Percentiles rank a stretch among this genome's conserved stretches.
phyloP scores from a whole-genome alignment of 2,888 invertebrate genomes.

The Cordylochernes scorpioides region DNA sequence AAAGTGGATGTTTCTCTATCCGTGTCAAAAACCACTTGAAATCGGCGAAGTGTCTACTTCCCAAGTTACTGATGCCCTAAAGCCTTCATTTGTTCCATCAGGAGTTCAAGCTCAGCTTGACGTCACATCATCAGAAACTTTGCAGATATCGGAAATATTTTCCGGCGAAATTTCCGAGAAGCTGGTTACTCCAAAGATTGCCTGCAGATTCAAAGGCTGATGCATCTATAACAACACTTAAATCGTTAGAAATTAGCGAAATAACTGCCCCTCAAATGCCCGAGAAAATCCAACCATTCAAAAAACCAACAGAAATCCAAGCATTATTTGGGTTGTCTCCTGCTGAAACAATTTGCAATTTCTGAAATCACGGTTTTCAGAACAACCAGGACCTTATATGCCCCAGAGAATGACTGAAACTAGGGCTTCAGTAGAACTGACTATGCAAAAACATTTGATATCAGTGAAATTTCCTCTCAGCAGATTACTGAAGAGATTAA shows the following conservation, averaged over 20 bases:
- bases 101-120: constrained; percentile 4
- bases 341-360: constrained; percentile 7
- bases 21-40: constrained; percentile 9
- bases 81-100: constrained; percentile 5
- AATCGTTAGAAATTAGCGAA: constrained; percentile 13
- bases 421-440: constrained; percentile 8
- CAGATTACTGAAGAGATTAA: constrained; percentile 6
- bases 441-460: constrained; percentile 7
- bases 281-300: constrained; percentile 5
- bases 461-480: constrained; percentile 7
- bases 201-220: constrained; percentile 8
- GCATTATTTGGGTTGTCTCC: constrained; percentile 8
- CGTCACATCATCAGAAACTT: constrained; percentile 7
- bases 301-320: constrained; percentile 5
- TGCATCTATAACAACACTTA: constrained; percentile 8
- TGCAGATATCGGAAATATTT: constrained; percentile 8
- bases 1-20: too few relatives aligned
- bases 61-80: constrained; percentile 4
- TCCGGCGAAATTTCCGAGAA: constrained; percentile 9
- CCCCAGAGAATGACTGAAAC: constrained; percentile 24
- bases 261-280: constrained; percentile 8
- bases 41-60: constrained; percentile 8
- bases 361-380: constrained; percentile 11
- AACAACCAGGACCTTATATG: constrained; percentile 8
- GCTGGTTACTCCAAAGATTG: constrained; percentile 9